Evolutionary conservation across 2,113 vertebrate genomes (phyloP).

Genomic region (Pelobates fuscus): DNA sequence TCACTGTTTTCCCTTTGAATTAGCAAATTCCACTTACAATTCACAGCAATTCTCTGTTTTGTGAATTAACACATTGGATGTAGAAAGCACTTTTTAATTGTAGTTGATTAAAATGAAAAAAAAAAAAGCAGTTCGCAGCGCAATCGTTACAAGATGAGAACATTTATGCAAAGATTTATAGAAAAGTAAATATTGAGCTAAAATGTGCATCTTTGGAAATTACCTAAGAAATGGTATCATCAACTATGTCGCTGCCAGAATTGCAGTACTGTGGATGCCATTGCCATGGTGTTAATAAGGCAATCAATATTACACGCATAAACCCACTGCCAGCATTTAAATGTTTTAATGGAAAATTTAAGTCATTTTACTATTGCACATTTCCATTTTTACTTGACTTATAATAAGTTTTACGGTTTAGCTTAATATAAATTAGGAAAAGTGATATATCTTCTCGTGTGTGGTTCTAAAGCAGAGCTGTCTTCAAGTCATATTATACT

Average conservation of each 20-base stretch:
- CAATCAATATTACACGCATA: conserved; percentile 40
- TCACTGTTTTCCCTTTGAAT: too few species aligned
- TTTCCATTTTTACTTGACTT: conserved; percentile 38
- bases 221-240: background rate
- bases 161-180: too few species aligned
- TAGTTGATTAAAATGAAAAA: too few species aligned
- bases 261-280: conserved; percentile 23
- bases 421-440: conserved; percentile 40
- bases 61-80: too few species aligned
- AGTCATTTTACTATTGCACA: conserved; percentile 28
- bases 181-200: too few species aligned
- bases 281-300: conserved; percentile 38
- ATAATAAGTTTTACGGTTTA: conserved; percentile 34
- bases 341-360: conserved; percentile 40
- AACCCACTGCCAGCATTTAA: conserved; percentile 33
- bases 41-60: too few species aligned
- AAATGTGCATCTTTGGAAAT: too few species aligned
- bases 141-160: too few species aligned
- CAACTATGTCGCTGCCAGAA: background rate
- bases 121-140: too few species aligned
- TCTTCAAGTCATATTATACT: conserved; percentile 29
- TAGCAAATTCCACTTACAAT: too few species aligned
- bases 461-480: conserved; percentile 22
- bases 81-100: too few species aligned
- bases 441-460: conserved; percentile 26